Evolutionary conservation across 2,888 invertebrate species (phyloP), one percentile per base, ranked within the genome.

Genomic region (Choristoneura rosaceana): DNA sequence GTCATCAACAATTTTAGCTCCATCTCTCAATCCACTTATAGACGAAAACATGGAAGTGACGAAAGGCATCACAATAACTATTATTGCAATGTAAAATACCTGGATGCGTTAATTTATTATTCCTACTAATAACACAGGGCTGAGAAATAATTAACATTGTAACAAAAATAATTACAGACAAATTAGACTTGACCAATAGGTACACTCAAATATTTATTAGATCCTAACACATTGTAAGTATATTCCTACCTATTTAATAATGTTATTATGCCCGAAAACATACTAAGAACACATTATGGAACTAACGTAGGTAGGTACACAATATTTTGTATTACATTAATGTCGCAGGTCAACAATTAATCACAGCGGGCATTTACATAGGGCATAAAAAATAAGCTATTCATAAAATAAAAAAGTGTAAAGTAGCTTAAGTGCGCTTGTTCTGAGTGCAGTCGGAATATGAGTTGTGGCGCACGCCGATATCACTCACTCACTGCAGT

Each of bases 271-370:
- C 5, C 38, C 59, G 59, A 59, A 59, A 59, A 38, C 12, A 69
- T 63, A 65, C 59, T 64, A 25, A 17, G 70, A 70, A 70, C 70
- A 70, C 70, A 65, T 70, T 50, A 59, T 38, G 41, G 64, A 43
- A 50, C 17, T 41, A 60, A 17, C 15, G 43, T 47, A 64, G n/a
- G 38, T 47, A 64, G n/a, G 38, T 25, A 15, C 58, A 50, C 34
- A 59, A 38, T 12, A 55, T 55, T 9, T 59, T 34, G 8, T 25
- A 38, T 59, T 17, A 52, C 7, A 52, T 52, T n/a, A 59, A 59
- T 59, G 59, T 38, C 59, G 8, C 10, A 59, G n/a, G 38, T 38
- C 34, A 59, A 38, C n/a, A 14, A 59, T 17, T 15, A 52, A 52
- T 52, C 52, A 52, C 17, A 52, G 14, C 15, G 17, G 8, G 17